Base-by-base conservation (phyloP, 2,797 vertebrate species). In the Megaceryle alcyon region DNA sequence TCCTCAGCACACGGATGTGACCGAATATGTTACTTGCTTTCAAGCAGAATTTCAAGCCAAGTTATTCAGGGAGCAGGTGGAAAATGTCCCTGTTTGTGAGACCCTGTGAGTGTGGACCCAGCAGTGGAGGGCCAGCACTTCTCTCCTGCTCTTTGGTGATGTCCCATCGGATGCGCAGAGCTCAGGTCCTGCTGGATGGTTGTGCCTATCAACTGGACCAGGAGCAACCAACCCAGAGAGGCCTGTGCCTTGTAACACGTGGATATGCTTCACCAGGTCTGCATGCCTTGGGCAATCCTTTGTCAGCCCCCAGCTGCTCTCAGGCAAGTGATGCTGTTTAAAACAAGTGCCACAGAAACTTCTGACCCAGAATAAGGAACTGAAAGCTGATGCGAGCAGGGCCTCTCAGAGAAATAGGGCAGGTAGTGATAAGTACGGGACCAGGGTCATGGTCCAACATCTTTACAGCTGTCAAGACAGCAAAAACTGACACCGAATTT, bases 241-340 rank as follows among this genome's bases (percentile, higher is more conserved):
- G 63, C 16, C 54, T 3, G 0, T 44, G 35, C 59, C 6, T 0
- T 49, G n/a, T 69, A 7, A 26, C 2, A 5, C 5, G 22, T 65
- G 22, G 37, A 7, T 31, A 1, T 49, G 29, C n/a, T 77, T 70
- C 43, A 23, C 29, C 23, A 70, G 76, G 13, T 48, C 65, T 60
- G 48, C 35, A 19, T 29, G 33, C 37, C 43, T 72, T 1, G 1
- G 44, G 28, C 63, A 48, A 8, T 18, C 22, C 35, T 51, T 75
- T 44, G 39, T 31, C 6, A 1, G 23, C 41, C 21, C 28, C n/a
- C 1, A 1, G 56, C 43, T 73, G 26, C 37, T 80, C 37, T 76
- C 37, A 54, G 68, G 22, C n/a, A 79, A 69, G 59, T 8, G 51
- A 14, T 1, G 2, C 33, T 35, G 1, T n/a, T 69, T 84, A n/a